These are phyloP conservation scores for Drosophila busckii DNA, from an alignment of 1,140 invertebrate species.

Conservation along the genomic window DNA sequence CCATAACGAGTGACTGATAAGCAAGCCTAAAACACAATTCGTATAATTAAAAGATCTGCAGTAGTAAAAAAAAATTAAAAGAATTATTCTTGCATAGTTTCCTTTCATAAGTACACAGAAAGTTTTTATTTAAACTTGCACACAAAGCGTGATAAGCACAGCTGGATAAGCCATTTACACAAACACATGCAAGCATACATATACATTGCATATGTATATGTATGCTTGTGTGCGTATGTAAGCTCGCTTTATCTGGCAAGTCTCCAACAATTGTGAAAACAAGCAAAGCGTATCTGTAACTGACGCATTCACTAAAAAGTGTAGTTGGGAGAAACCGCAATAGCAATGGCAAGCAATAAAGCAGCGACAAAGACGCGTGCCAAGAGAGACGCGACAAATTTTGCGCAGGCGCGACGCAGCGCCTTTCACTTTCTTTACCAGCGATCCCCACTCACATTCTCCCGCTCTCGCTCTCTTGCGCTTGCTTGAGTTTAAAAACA, in stretches of 20 bases:
- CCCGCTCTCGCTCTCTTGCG: not conserved
- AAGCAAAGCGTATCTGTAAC: conserved; percentile 7
- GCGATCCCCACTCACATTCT: not conserved
- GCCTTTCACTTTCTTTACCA: conserved; percentile 35
- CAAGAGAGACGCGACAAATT: conserved; percentile 16
- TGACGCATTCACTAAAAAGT: conserved; percentile 2
- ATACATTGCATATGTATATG: not conserved
- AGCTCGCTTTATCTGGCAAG: conserved; percentile 2
- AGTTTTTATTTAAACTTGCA: too few relatives aligned
- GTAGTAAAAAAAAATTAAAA: too few relatives aligned
- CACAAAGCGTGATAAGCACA: not conserved
- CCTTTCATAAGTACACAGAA: too few relatives aligned
- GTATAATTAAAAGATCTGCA: too few relatives aligned
- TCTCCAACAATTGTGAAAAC: not conserved
- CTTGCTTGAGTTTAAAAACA: not conserved
- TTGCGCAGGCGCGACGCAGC: conserved; percentile 19
- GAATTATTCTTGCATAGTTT: too few relatives aligned
- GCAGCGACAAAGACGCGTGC: conserved; percentile 20
- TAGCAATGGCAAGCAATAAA: not conserved
- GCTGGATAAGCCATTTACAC: not conserved
- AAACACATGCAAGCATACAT: not conserved
- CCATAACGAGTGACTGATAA: too few relatives aligned
- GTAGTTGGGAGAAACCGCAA: conserved; percentile 22
- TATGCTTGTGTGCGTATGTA: not conserved
- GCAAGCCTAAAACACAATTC: too few relatives aligned